A percentile compares a stretch with the other conserved stretches of the same genome.
Evolutionary conservation across 1,140 invertebrate species (phyloP).

Genomic region (Eulimnadia texana): DNA sequence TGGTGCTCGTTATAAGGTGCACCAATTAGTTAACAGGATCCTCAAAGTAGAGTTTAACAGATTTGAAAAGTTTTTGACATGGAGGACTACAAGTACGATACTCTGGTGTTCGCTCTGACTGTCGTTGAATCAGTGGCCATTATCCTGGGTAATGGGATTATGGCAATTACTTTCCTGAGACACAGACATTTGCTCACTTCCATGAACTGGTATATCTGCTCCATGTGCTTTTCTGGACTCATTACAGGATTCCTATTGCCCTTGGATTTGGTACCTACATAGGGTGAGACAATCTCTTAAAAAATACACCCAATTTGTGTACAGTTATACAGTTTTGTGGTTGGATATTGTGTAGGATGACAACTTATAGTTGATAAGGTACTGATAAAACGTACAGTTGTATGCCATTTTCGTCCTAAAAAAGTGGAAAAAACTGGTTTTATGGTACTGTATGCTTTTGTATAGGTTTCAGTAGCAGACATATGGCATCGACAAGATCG

Average conservation of each 20-base stretch:
- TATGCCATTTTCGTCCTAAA: no score
- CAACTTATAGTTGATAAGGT: no score
- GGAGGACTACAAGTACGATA: conserved; percentile 12
- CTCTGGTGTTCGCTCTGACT: conserved; percentile 3
- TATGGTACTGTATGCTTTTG: no score
- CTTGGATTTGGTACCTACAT: conserved; percentile 15
- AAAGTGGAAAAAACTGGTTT: no score
- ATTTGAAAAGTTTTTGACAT: not conserved
- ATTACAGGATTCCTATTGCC: conserved; percentile 14
- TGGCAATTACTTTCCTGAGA: conserved; percentile 11
- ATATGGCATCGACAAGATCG: no score
- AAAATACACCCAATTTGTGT: not conserved
- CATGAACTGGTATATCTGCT: conserved; percentile 16
- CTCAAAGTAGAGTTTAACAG: not conserved
- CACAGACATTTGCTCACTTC: conserved; percentile 13
- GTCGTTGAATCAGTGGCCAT: conserved; percentile 13
- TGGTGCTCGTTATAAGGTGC: not conserved
- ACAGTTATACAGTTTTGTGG: no score
- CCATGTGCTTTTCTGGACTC: conserved; percentile 16
- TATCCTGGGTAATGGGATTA: conserved; percentile 4
- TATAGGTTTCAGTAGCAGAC: no score
- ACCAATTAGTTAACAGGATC: not conserved
- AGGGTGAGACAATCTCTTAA: conserved; percentile 10
- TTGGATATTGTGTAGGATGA: no score
- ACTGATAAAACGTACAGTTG: no score